These are phyloP conservation scores for Theocolax elegans DNA, from an alignment of 1,140 invertebrate species.

Conservation along the genomic window DNA sequence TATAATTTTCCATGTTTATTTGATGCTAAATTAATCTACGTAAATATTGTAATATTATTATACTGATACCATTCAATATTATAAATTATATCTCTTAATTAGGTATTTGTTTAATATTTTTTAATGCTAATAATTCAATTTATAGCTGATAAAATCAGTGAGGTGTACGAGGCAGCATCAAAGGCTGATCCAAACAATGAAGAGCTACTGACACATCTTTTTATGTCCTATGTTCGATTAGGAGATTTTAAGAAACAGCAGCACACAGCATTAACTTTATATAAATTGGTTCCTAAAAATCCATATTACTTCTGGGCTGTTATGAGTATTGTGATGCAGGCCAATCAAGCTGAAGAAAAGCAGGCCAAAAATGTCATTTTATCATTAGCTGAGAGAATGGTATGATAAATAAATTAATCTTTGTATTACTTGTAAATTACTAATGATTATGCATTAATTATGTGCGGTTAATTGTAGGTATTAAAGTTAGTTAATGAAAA, in stretches of 20 bases:
- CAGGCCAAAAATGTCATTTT: constrained; percentile 68
- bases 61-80: too few relatives aligned
- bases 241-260: constrained; percentile 93
- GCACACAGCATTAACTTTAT: constrained; percentile 86
- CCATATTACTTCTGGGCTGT: constrained; percentile 98
- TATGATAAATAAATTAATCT: constrained; percentile 53
- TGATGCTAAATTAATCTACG: too few relatives aligned
- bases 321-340: constrained; percentile 95
- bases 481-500: constrained; percentile 89
- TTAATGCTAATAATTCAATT: constrained; percentile 37
- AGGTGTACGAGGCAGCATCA: constrained; percentile 88
- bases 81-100: too few relatives aligned
- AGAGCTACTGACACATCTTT: constrained; percentile 91
- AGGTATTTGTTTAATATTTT: constrained; percentile 17
- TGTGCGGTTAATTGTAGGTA: constrained; percentile 69
- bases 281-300: constrained; percentile 92
- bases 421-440: constrained; percentile 25
- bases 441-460: not conserved
- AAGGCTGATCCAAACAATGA: constrained; percentile 89
- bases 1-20: too few relatives aligned
- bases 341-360: constrained; percentile 64
- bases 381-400: constrained; percentile 87
- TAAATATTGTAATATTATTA: too few relatives aligned
- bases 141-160: constrained; percentile 88
- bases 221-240: constrained; percentile 94